phyloP scores from a whole-genome alignment of 1,140 invertebrate genomes.

The Euglossa dilemma region DNA sequence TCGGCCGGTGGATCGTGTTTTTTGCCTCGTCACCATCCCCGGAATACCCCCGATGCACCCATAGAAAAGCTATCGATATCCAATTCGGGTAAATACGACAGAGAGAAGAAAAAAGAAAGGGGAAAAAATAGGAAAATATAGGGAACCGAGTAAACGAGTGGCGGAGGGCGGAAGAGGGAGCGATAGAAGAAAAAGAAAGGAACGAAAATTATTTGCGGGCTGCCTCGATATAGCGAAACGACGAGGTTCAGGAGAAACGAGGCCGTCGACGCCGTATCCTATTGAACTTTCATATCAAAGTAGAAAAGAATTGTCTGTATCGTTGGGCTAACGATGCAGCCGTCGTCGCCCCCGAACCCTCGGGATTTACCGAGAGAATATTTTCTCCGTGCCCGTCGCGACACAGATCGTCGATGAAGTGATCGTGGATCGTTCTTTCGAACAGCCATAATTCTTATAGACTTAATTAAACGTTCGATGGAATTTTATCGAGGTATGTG shows the following conservation, averaged over 20 bases:
- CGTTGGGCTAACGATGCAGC: conserved; percentile 38
- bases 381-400: conserved; percentile 1
- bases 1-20: conserved; percentile 34
- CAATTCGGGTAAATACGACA: conserved; percentile 7
- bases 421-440: neutral
- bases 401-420: conserved; percentile 4
- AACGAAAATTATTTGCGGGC: conserved; percentile 30
- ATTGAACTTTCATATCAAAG: conserved; percentile 44
- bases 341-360: neutral
- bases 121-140: no score
- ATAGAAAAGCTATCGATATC: conserved; percentile 58
- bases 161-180: neutral
- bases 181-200: neutral
- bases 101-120: neutral
- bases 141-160: no score
- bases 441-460: neutral
- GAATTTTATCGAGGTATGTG: neutral
- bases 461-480: conserved; percentile 19
- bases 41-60: conserved; percentile 50
- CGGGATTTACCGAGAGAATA: conserved; percentile 2
- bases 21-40: neutral
- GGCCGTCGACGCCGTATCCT: conserved; percentile 1
- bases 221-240: conserved; percentile 6
- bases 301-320: conserved; percentile 39
- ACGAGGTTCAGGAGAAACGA: neutral